Conservation (phyloP, 2,888 invertebrate species). For the Euclidia mi region DNA sequence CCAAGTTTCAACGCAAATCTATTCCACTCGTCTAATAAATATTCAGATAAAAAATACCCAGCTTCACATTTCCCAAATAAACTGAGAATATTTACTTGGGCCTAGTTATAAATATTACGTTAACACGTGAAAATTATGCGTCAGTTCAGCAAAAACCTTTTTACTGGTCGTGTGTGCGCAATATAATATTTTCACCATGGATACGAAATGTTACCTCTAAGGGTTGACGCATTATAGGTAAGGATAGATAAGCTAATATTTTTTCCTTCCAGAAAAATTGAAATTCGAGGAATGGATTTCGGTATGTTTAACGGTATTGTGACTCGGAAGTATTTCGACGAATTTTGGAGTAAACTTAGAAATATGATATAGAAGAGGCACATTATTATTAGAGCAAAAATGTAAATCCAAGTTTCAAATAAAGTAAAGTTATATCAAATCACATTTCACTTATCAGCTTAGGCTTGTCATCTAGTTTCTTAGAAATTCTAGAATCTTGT, state of each 20-base stretch:
- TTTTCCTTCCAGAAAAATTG: too few relatives aligned
- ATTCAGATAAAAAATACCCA: slow-evolving; percentile 25
- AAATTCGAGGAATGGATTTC: too few relatives aligned
- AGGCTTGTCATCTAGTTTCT: too few relatives aligned
- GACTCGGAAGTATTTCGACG: too few relatives aligned
- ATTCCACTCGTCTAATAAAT: slow-evolving; percentile 4
- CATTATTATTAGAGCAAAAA: too few relatives aligned
- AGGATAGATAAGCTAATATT: neutral
- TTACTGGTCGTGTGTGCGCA: slow-evolving; percentile 49
- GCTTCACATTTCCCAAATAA: slow-evolving; percentile 44
- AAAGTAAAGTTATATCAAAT: too few relatives aligned
- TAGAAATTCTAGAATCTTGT: too few relatives aligned
- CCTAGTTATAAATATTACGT: slow-evolving; percentile 77
- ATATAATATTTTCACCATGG: slow-evolving; percentile 38
- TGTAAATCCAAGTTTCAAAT: too few relatives aligned
- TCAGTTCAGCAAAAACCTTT: slow-evolving; percentile 61
- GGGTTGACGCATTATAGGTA: slow-evolving; percentile 16
- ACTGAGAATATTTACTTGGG: slow-evolving; percentile 75
- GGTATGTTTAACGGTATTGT: too few relatives aligned
- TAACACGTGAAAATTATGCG: slow-evolving; percentile 74
- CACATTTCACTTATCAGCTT: too few relatives aligned
- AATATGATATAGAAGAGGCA: too few relatives aligned
- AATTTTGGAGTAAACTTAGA: too few relatives aligned
- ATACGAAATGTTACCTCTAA: slow-evolving; percentile 15
- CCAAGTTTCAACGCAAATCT: neutral